These are phyloP conservation scores for Empidonax traillii DNA, from an alignment of 2,113 vertebrate genomes.

Conservation along the genomic window DNA sequence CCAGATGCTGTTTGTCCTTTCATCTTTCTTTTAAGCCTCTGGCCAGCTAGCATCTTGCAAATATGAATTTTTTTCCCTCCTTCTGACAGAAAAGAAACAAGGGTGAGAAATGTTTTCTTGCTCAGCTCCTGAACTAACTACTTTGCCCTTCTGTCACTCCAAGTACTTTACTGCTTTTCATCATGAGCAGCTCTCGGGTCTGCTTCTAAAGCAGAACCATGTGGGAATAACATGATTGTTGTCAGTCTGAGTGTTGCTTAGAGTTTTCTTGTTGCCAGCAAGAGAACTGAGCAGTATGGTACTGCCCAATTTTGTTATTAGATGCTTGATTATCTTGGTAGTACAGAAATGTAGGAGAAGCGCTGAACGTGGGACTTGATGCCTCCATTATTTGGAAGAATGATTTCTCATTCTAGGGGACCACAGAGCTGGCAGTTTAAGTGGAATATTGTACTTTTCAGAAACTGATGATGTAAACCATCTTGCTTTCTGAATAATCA, in stretches of 20 bases:
- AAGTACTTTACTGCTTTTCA: conserved; percentile 28
- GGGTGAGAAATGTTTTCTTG: conserved; percentile 23
- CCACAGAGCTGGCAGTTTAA: background rate
- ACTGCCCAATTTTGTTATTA: background rate
- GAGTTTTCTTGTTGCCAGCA: background rate
- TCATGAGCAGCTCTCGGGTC: conserved; percentile 9
- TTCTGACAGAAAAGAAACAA: background rate
- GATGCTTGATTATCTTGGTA: background rate
- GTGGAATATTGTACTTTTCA: conserved; percentile 4
- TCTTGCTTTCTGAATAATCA: background rate
- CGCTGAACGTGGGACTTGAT: background rate
- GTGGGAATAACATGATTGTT: conserved; percentile 11
- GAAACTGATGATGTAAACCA: background rate
- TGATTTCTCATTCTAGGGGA: background rate
- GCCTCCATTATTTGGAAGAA: background rate
- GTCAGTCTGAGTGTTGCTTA: background rate
- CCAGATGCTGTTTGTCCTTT: conserved; percentile 13
- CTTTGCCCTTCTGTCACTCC: conserved; percentile 37
- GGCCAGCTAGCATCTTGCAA: background rate
- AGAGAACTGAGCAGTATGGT: background rate
- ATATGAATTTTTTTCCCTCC: background rate
- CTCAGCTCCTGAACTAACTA: conserved; percentile 10
- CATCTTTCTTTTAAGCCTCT: conserved; percentile 21
- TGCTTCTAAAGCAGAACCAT: conserved; percentile 6
- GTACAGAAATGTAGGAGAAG: background rate